These are phyloP conservation scores for Diarsia mendica DNA, from an alignment of 2,888 invertebrate species.

Conservation along the genomic window DNA sequence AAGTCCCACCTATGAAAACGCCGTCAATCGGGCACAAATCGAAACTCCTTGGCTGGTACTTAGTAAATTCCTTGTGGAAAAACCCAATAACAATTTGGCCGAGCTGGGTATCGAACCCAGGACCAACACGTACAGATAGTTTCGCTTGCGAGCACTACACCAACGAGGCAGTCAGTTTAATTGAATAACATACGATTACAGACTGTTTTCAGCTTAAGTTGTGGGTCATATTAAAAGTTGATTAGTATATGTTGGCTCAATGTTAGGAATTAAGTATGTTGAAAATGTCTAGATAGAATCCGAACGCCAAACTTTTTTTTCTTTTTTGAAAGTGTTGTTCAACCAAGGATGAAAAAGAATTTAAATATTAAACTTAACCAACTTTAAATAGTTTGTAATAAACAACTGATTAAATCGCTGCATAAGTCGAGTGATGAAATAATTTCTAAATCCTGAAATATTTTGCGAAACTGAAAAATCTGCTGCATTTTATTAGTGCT, in stretches of 20 bases:
- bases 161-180: too few species aligned
- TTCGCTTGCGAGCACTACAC: too few species aligned
- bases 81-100: too few species aligned
- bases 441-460: conserved; percentile 1
- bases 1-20: too few species aligned
- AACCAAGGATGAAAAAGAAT: conserved; percentile 35
- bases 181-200: too few species aligned
- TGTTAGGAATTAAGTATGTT: background rate
- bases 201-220: conserved; percentile 3
- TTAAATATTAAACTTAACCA: conserved; percentile 29
- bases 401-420: conserved; percentile 17
- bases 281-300: background rate
- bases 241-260: background rate
- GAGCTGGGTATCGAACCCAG: too few species aligned
- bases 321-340: conserved; percentile 10
- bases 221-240: background rate
- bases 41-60: too few species aligned
- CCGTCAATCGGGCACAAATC: too few species aligned
- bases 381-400: conserved; percentile 31
- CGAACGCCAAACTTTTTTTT: background rate
- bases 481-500: background rate
- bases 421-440: background rate
- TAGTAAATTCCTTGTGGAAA: too few species aligned
- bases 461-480: background rate
- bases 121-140: too few species aligned